Evolutionary conservation across 2,888 invertebrate species (phyloP).

Genomic region (Drosophila melanosoma): DNA sequence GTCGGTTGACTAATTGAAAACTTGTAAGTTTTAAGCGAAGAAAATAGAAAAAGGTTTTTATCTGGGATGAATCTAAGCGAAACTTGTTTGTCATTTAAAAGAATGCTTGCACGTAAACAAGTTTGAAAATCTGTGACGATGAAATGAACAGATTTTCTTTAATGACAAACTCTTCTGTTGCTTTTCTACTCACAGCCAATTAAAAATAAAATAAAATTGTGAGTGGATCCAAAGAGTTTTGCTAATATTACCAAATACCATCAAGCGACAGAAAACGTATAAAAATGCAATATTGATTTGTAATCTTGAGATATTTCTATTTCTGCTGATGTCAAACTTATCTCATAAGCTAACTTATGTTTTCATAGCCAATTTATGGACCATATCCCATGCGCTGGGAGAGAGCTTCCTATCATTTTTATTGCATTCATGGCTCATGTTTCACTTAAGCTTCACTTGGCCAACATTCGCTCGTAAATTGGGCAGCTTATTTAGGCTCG

Average conservation of each 20-base stretch:
- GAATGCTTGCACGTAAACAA: constrained; percentile 2
- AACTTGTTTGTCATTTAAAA: constrained; percentile 44
- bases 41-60: constrained; percentile 54
- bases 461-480: constrained; percentile 60
- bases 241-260: not conserved
- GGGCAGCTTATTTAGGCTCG: constrained; percentile 57
- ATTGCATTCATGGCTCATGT: constrained; percentile 55
- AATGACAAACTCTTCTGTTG: not conserved
- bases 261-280: constrained; percentile 26
- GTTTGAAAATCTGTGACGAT: constrained; percentile 25
- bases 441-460: constrained; percentile 66
- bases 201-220: not conserved
- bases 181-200: not conserved
- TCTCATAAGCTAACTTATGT: constrained; percentile 24
- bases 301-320: constrained; percentile 18
- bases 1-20: constrained; percentile 78
- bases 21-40: constrained; percentile 54
- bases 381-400: not conserved
- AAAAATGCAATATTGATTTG: constrained; percentile 47
- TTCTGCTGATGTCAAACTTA: not conserved
- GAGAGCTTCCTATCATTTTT: constrained; percentile 46
- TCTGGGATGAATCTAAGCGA: constrained; percentile 31
- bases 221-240: not conserved
- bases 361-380: constrained; percentile 47
- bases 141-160: constrained; percentile 16